phyloP scores from a whole-genome alignment of 2,888 invertebrate genomes.

The Cenopis cana region DNA sequence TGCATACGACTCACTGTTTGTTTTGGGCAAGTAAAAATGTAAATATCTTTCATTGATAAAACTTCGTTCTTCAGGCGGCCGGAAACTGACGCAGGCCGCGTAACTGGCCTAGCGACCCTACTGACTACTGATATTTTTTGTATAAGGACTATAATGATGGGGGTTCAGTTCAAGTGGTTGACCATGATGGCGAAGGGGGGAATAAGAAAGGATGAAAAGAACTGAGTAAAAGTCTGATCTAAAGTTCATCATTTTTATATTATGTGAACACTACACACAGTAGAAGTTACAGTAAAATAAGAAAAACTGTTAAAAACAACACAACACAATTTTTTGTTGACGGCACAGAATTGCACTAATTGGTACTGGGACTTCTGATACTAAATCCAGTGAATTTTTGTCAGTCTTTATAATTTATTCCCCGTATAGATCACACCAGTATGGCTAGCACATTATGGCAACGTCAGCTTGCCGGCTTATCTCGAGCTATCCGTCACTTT shows the following conservation, averaged over 20 bases:
- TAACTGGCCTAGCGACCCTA: too few species aligned
- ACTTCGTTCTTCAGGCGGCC: too few species aligned
- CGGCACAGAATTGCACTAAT: background rate
- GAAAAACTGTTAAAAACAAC: background rate
- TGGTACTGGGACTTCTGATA: background rate
- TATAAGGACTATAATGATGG: too few species aligned
- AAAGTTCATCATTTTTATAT: constrained; percentile 4
- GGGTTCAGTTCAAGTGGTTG: too few species aligned
- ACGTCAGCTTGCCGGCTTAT: too few species aligned
- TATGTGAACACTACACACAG: constrained; percentile 16
- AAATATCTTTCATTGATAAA: too few species aligned
- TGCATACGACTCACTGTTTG: too few species aligned
- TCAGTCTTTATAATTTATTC: background rate
- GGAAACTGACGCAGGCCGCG: too few species aligned
- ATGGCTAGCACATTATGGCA: too few species aligned
- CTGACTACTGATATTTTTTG: too few species aligned
- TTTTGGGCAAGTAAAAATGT: too few species aligned
- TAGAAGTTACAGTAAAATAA: constrained; percentile 3
- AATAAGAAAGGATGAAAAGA: background rate
- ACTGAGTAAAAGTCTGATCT: background rate
- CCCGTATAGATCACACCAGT: background rate
- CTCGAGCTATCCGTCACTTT: too few species aligned
- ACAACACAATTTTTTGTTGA: constrained; percentile 7
- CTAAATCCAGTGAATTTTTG: background rate
- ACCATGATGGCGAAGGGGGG: background rate